These are phyloP conservation scores for Phrixothrix hirtus DNA, from an alignment of 2,888 invertebrate genomes.

Conservation along the genomic window DNA sequence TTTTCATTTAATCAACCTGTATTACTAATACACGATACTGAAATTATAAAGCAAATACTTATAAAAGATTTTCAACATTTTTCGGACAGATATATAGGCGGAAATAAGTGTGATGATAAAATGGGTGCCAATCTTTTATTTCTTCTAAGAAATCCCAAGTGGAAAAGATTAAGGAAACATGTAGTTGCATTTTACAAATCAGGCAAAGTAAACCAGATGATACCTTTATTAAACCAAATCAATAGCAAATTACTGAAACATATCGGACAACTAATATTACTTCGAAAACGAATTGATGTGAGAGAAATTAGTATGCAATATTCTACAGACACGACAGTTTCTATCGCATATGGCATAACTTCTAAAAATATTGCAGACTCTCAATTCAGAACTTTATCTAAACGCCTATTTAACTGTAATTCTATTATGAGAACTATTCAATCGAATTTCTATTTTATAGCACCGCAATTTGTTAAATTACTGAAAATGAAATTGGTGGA, in stretches of 20 bases:
- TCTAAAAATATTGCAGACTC: constrained; percentile 25
- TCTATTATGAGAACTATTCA: constrained; percentile 34
- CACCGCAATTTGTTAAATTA: constrained; percentile 36
- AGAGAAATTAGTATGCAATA: constrained; percentile 51
- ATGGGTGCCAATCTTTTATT: constrained; percentile 53
- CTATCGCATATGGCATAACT: constrained; percentile 55
- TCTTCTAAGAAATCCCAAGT: constrained; percentile 55
- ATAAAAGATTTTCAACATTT: constrained; percentile 57
- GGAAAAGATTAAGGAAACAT: constrained; percentile 58
- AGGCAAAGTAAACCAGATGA: constrained; percentile 59
- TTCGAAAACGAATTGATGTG: constrained; percentile 35
- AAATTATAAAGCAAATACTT: constrained; percentile 53
- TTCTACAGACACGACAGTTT: constrained; percentile 56
- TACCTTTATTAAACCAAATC: background rate
- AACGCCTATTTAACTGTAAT: constrained; percentile 29
- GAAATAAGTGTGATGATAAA: constrained; percentile 51
- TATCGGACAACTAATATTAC: background rate
- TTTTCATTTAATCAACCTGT: constrained; percentile 56
- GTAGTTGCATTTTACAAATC: constrained; percentile 59
- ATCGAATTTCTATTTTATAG: constrained; percentile 42
- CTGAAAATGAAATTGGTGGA: constrained; percentile 42
- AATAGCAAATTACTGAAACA: background rate
- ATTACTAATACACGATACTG: constrained; percentile 53
- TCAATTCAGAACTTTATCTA: constrained; percentile 42
- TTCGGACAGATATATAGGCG: constrained; percentile 53